A percentile compares a stretch with the other conserved stretches of the same genome.
These are phyloP conservation scores for Heteromyza rotundicornis DNA, from an alignment of 2,888 invertebrate genomes.

Conservation along the genomic window DNA sequence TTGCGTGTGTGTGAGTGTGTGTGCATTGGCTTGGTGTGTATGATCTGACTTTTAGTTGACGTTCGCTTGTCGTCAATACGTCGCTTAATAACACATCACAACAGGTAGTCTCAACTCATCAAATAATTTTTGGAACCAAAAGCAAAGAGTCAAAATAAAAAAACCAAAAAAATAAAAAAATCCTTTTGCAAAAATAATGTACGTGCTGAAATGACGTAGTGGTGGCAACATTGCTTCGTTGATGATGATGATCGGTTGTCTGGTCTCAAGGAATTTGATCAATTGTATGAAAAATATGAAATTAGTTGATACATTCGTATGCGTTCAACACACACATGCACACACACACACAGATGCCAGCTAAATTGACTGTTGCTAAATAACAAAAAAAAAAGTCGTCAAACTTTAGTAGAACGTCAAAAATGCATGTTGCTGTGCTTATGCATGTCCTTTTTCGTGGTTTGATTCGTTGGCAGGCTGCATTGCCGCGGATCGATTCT, in stretches of 20 bases:
- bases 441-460: conserved; percentile 17
- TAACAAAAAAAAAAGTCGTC: conserved; percentile 37
- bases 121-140: conserved; percentile 25
- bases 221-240: not conserved
- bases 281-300: conserved; percentile 60
- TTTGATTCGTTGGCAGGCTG: not conserved
- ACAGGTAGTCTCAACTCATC: conserved; percentile 56
- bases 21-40: conserved; percentile 56
- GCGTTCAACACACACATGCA: too few species aligned
- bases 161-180: not conserved
- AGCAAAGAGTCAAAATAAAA: not conserved
- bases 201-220: conserved; percentile 14
- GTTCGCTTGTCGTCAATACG: conserved; percentile 61
- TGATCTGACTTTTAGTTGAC: conserved; percentile 52
- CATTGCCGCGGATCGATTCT: too few species aligned
- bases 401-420: conserved; percentile 22
- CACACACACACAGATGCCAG: too few species aligned
- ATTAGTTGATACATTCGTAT: conserved; percentile 45
- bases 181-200: conserved; percentile 4
- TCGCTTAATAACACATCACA: conserved; percentile 62
- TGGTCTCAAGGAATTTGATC: conserved; percentile 46
- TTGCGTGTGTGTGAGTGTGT: too few species aligned
- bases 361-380: too few species aligned
- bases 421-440: not conserved
- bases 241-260: conserved; percentile 24